Percentiles rank a stretch among this genome's conserved stretches.
Evolutionary conservation across 2,888 invertebrate species (phyloP).

Genomic region (Acholoe squamosa): DNA sequence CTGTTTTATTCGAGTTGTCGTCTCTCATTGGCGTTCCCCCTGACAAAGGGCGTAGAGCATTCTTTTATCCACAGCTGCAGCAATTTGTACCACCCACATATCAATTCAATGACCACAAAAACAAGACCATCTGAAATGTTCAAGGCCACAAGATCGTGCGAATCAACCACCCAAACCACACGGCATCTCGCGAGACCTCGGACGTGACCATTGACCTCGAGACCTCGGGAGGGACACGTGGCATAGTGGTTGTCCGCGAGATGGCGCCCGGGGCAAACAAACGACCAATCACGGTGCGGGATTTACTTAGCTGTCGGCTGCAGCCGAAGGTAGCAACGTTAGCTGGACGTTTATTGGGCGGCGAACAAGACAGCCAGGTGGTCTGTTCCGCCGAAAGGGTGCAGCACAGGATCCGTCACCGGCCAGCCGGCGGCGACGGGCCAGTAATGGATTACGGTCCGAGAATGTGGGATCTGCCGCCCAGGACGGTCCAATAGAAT

Average conservation of each 20-base stretch:
- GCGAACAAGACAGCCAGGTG: constrained; percentile 6
- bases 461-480: constrained; percentile 3
- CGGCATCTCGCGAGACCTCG: constrained; percentile 1
- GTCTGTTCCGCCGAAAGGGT: background rate
- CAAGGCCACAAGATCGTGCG: background rate
- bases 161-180: background rate
- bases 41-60: background rate
- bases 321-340: constrained; percentile 41
- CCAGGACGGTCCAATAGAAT: background rate
- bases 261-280: constrained; percentile 13
- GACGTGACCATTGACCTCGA: constrained; percentile 34
- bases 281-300: constrained; percentile 34
- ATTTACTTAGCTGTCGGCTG: constrained; percentile 45
- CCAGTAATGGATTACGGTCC: constrained; percentile 16
- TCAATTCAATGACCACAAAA: background rate
- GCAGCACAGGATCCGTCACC: background rate
- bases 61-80: background rate
- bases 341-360: constrained; percentile 49
- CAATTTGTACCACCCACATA: background rate
- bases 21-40: background rate
- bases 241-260: background rate
- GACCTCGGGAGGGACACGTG: background rate
- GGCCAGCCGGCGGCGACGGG: background rate
- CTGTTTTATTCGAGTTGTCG: background rate
- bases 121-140: background rate